Percentiles rank a stretch among this genome's conserved stretches.
Conservation (phyloP, 1,140 invertebrate species). For the Glossosoma conforme region DNA sequence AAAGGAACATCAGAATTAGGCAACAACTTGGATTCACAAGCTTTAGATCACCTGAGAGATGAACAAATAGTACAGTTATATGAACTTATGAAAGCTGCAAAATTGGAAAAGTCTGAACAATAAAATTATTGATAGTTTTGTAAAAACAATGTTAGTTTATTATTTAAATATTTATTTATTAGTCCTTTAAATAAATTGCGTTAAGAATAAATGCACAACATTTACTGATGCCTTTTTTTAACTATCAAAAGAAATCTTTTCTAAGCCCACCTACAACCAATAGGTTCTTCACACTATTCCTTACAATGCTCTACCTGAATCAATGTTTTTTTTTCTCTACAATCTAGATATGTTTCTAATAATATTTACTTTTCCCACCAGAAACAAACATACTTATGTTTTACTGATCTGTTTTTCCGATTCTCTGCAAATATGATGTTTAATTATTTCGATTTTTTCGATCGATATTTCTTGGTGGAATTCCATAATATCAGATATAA, state of each 20-base stretch:
- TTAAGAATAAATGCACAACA: slow-evolving; percentile 1
- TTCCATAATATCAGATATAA: too few species aligned
- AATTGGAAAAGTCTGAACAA: slow-evolving; percentile 2
- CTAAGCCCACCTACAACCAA: not conserved
- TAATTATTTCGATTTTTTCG: too few species aligned
- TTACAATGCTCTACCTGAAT: too few species aligned
- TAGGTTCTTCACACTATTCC: too few species aligned
- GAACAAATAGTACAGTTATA: slow-evolving; percentile 79
- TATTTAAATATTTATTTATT: too few species aligned
- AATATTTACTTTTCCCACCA: too few species aligned
- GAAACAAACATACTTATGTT: too few species aligned
- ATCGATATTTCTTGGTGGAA: too few species aligned
- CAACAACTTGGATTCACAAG: slow-evolving; percentile 51
- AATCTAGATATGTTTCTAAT: too few species aligned
- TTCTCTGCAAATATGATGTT: too few species aligned
- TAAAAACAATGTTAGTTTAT: not conserved
- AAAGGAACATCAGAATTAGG: slow-evolving; percentile 53
- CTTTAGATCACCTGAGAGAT: slow-evolving; percentile 68
- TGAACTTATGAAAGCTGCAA: slow-evolving; percentile 70
- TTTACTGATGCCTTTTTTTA: not conserved
- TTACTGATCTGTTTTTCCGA: too few species aligned
- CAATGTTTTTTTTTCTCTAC: too few species aligned
- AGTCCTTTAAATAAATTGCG: slow-evolving; percentile 4
- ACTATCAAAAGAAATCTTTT: not conserved
- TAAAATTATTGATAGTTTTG: not conserved